phyloP scores from a whole-genome alignment of 2,888 invertebrate species.

The Xestia ashworthii region DNA sequence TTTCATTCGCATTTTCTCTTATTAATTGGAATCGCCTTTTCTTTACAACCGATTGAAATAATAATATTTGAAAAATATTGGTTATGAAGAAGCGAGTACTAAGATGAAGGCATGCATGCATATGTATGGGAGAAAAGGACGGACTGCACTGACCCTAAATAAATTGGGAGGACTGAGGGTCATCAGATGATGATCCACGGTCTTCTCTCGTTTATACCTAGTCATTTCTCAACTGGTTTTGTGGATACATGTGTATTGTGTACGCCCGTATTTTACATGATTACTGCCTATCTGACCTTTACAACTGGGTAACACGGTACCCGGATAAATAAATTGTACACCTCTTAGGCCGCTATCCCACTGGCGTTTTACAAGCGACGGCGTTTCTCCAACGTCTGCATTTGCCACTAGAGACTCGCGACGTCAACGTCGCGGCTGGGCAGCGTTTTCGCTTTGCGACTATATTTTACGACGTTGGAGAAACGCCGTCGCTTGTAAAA shows the following conservation, averaged over 20 bases:
- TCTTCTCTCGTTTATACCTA: background rate
- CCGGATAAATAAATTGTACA: background rate
- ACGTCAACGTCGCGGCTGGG: no score
- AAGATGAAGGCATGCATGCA: background rate
- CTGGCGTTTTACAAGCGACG: no score
- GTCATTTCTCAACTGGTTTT: background rate
- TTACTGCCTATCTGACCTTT: background rate
- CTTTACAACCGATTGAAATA: background rate
- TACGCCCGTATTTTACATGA: background rate
- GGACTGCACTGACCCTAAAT: background rate
- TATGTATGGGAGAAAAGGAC: background rate
- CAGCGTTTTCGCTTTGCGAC: no score
- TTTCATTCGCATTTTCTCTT: conserved; percentile 3
- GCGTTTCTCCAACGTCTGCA: no score
- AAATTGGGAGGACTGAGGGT: background rate
- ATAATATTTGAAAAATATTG: background rate
- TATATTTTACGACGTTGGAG: no score
- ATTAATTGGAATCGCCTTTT: conserved; percentile 17
- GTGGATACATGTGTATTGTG: no score
- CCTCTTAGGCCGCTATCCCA: no score
- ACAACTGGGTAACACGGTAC: background rate
- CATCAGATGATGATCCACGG: background rate
- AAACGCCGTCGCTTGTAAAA: no score
- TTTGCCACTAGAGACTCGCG: no score
- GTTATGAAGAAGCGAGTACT: background rate